Conservation (phyloP, 2,888 invertebrate genomes). For the Diplazon laetatorius region DNA sequence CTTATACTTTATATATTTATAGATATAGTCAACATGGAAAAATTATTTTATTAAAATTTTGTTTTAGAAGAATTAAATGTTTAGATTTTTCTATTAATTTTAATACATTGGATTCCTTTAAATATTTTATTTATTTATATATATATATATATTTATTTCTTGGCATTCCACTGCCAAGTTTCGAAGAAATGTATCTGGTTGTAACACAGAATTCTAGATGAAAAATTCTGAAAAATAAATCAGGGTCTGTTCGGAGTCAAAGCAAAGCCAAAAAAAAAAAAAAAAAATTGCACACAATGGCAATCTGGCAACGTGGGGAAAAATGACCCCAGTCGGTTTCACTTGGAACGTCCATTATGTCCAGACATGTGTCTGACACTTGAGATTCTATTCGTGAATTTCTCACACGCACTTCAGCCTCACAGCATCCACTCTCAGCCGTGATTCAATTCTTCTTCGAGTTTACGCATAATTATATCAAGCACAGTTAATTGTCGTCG, state of each 20-base stretch:
- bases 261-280: no score
- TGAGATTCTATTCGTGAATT: slow-evolving; percentile 12
- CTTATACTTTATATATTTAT: slow-evolving; percentile 87
- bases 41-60: slow-evolving; percentile 82
- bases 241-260: no score
- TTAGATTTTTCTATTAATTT: slow-evolving; percentile 85
- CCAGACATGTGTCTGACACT: slow-evolving; percentile 15
- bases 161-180: no score
- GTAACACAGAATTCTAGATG: no score
- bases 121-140: slow-evolving; percentile 85
- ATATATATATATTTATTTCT: slow-evolving; percentile 83
- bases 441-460: slow-evolving; percentile 2
- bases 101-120: slow-evolving; percentile 87
- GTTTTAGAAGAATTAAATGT: slow-evolving; percentile 78
- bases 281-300: no score
- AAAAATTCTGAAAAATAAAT: no score
- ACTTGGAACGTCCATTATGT: no score
- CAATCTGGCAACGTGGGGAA: no score
- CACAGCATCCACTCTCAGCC: slow-evolving; percentile 1
- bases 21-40: slow-evolving; percentile 86
- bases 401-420: slow-evolving; percentile 3
- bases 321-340: no score
- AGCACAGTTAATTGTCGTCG: no score
- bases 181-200: no score
- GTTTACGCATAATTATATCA: neutral